Percentiles rank a stretch among this genome's conserved stretches.
phyloP scores from a whole-genome alignment of 37 sponge, comb jelly and placozoan species.

The Beroe forskalii region DNA sequence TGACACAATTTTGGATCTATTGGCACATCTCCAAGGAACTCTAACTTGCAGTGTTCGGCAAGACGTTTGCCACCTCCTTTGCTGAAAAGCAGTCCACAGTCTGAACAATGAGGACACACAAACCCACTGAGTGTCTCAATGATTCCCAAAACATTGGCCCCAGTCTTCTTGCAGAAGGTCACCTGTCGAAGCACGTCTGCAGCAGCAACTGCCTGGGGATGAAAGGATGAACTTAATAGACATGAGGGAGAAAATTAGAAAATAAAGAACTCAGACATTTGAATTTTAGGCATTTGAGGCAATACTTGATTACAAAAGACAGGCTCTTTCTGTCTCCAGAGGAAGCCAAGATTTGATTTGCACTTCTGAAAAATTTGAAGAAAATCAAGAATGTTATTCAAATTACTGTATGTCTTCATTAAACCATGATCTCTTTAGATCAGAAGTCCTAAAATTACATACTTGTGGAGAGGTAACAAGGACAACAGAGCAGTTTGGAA shows the following conservation, averaged over 20 bases:
- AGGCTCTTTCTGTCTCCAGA: too few relatives aligned
- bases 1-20: constrained; percentile 40
- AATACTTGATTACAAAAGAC: too few relatives aligned
- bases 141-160: constrained; percentile 56
- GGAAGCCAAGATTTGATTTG: too few relatives aligned
- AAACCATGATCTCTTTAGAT: too few relatives aligned
- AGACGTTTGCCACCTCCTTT: constrained; percentile 47
- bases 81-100: constrained; percentile 60
- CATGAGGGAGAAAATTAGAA: too few relatives aligned
- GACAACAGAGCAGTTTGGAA: constrained; percentile 45
- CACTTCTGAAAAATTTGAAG: too few relatives aligned
- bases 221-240: neutral
- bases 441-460: too few relatives aligned
- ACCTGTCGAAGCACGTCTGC: constrained; percentile 66
- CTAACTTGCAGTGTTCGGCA: constrained; percentile 55
- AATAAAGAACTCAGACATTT: too few relatives aligned
- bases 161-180: constrained; percentile 65
- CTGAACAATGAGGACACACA: constrained; percentile 66
- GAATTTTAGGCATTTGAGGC: too few relatives aligned
- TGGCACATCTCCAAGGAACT: constrained; percentile 60
- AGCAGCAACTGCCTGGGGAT: constrained; percentile 63
- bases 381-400: too few relatives aligned
- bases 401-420: too few relatives aligned
- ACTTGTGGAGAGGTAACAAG: constrained; percentile 53
- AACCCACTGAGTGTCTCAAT: constrained; percentile 68